Conservation (phyloP, 2,797 vertebrate species). For the Pseudopleuronectes americanus region DNA sequence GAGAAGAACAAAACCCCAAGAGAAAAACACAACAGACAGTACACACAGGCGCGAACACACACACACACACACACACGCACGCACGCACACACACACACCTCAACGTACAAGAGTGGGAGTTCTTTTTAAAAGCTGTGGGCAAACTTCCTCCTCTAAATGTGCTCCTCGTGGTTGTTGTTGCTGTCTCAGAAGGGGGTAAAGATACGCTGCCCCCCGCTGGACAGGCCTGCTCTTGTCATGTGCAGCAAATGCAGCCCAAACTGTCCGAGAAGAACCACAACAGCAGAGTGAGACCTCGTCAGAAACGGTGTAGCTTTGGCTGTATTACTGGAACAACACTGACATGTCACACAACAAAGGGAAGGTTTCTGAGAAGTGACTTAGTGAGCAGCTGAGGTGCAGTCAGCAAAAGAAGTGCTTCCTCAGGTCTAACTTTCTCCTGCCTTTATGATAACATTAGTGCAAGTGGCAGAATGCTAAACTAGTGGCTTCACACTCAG, state of each 20-base stretch:
- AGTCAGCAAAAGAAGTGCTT: constrained; percentile 57
- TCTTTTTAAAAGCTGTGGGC: constrained; percentile 62
- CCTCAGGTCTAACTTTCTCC: constrained; percentile 18
- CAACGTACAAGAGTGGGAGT: constrained; percentile 54
- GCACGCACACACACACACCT: constrained; percentile 56
- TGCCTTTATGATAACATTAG: constrained; percentile 15
- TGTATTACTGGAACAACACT: constrained; percentile 61
- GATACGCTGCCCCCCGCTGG: constrained; percentile 65
- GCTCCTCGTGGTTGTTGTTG: constrained; percentile 53
- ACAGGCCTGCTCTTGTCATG: constrained; percentile 79
- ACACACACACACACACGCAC: constrained; percentile 37
- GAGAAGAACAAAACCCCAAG: constrained; percentile 41
- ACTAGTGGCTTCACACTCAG: constrained; percentile 1
- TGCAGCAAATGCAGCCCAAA: constrained; percentile 87
- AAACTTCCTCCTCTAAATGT: constrained; percentile 71
- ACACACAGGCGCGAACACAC: constrained; percentile 35
- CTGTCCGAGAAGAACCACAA: constrained; percentile 83
- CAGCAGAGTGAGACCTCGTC: constrained; percentile 63
- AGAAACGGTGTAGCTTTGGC: constrained; percentile 29
- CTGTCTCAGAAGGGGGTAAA: constrained; percentile 66
- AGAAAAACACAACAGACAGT: constrained; percentile 50
- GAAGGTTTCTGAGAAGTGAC: constrained; percentile 65
- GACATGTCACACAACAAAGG: constrained; percentile 61
- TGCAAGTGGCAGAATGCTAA: constrained; percentile 6
- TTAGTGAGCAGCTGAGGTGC: constrained; percentile 1